Base-by-base conservation (phyloP, 2,797 vertebrate species). In the Platyrinchus mystaceus region DNA sequence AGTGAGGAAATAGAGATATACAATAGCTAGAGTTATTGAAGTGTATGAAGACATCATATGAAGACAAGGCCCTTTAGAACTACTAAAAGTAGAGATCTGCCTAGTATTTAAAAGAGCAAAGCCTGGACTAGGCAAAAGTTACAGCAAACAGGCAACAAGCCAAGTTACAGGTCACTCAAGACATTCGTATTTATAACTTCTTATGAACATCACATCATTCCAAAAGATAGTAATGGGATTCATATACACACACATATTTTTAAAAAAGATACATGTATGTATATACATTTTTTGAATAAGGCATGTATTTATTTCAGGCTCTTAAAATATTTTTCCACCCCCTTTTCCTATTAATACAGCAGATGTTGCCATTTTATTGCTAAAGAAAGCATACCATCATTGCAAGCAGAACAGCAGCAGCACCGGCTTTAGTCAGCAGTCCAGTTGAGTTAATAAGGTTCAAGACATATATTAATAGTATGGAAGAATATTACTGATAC, bases 351-450 rank as follows among this genome's bases (percentile, higher is more conserved):
- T 52, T 79, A 76, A 52, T 58, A 84, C 8, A 95, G 63, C 4
- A 10, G 68, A 52, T 74, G n/a, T 32, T 64, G 70, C 77, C 56
- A 68, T 78, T 78, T 93, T 95, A 95, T 94, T 97, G 96, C 95
- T 95, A 56, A 84, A 66, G 77, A 90, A 92, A 95, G 74, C 82
- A 43, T 37, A 83, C 34, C 58, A 71, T 92, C 74, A 41, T 60
- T 79, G 80, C 80, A 94, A 97, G 79, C 89, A 88, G 70, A 86
- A 91, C 46, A 82, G 84, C 74, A 79, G 46, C 70, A 82, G 49
- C 56, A 84, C 41, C 82, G 68, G 80, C 79, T 82, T 73, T 36
- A 67, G 47, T 39, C 23, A 82, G 82, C 66, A 92, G 74, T 79
- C 85, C 86, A 76, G 44, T 6, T 37, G 67, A 88, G 32, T 74